phyloP scores from a whole-genome alignment of 2,888 invertebrate genomes.

The Exephanes ischioxanthus region DNA sequence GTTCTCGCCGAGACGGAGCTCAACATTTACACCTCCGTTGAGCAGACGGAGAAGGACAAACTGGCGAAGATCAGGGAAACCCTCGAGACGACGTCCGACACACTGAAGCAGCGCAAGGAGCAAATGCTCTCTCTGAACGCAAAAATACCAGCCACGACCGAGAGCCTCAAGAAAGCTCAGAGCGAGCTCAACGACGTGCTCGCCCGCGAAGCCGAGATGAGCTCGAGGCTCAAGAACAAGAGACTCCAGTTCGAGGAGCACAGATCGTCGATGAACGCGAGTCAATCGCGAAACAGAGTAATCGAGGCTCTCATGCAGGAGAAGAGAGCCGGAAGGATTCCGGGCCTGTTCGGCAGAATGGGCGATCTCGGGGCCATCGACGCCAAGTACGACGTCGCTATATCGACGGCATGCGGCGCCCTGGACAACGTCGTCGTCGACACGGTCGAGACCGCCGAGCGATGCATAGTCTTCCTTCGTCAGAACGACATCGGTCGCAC shows the following conservation, averaged over 20 bases:
- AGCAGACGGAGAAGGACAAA: slow-evolving; percentile 88
- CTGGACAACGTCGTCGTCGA: slow-evolving; percentile 97
- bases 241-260: slow-evolving; percentile 90
- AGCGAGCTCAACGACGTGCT: slow-evolving; percentile 86
- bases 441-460: slow-evolving; percentile 93
- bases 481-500: slow-evolving; percentile 92
- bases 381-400: slow-evolving; percentile 96
- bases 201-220: slow-evolving; percentile 86
- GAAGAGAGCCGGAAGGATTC: slow-evolving; percentile 91
- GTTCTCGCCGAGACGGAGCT: slow-evolving; percentile 92
- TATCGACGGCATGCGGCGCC: slow-evolving; percentile 96
- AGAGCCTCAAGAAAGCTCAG: slow-evolving; percentile 85
- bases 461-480: slow-evolving; percentile 93
- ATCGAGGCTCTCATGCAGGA: slow-evolving; percentile 93
- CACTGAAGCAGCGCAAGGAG: slow-evolving; percentile 84
- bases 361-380: slow-evolving; percentile 98
- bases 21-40: slow-evolving; percentile 90
- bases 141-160: slow-evolving; percentile 86
- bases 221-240: slow-evolving; percentile 85
- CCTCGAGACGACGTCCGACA: slow-evolving; percentile 86
- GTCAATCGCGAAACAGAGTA: slow-evolving; percentile 89
- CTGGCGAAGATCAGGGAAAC: slow-evolving; percentile 87
- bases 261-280: slow-evolving; percentile 90
- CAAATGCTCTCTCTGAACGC: slow-evolving; percentile 81
- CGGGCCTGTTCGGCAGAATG: slow-evolving; percentile 95